Percentiles rank a stretch among this genome's conserved stretches.
Evolutionary conservation across 2,888 invertebrate species (phyloP).

Genomic region (Erebia aethiops): DNA sequence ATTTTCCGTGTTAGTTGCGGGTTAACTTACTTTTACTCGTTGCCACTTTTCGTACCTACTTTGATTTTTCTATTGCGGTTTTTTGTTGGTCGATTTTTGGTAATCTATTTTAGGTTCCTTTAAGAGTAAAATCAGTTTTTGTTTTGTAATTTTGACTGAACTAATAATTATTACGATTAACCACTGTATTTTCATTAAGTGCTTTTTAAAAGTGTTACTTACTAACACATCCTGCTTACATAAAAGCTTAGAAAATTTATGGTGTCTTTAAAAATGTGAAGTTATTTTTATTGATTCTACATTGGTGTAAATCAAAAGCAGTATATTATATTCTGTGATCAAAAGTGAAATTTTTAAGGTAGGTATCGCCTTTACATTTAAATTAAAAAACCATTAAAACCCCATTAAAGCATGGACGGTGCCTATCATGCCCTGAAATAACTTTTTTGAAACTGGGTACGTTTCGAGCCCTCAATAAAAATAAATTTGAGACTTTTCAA

Average conservation of each 20-base stretch:
- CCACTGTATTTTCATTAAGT: background rate
- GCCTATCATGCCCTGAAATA: too few species aligned
- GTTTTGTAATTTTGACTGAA: background rate
- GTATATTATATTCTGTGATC: too few species aligned
- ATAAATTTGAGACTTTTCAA: too few species aligned
- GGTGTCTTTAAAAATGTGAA: background rate
- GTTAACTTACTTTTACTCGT: slow-evolving; percentile 16
- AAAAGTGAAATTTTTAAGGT: too few species aligned
- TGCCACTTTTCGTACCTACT: slow-evolving; percentile 1
- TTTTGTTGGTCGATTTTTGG: background rate
- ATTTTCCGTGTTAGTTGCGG: slow-evolving; percentile 10
- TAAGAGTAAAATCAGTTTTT: background rate
- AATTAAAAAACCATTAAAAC: too few species aligned
- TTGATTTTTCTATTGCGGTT: slow-evolving; percentile 1
- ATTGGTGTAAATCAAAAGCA: too few species aligned
- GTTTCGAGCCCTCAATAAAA: too few species aligned
- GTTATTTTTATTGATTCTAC: background rate
- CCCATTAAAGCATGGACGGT: too few species aligned
- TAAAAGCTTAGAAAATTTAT: background rate
- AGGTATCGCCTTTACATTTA: too few species aligned
- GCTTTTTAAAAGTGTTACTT: background rate
- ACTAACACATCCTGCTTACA: too few species aligned
- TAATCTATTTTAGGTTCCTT: background rate
- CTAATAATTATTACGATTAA: background rate
- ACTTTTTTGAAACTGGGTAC: too few species aligned